Evolutionary conservation across 2,888 invertebrate genomes (phyloP).

Genomic region (Gymnosoma rotundatum): DNA sequence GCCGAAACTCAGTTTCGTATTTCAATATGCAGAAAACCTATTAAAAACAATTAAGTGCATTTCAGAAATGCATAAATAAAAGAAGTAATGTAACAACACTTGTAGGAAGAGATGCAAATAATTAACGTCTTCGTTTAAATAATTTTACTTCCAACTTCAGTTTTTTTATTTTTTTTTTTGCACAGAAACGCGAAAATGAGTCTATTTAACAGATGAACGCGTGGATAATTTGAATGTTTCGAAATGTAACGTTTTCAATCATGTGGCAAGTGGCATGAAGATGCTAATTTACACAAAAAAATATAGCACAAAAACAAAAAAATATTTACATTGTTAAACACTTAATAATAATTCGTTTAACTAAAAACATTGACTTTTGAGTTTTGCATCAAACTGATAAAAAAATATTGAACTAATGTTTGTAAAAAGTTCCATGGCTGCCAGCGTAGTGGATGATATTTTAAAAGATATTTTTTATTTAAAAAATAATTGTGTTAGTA

Average conservation of each 20-base stretch:
- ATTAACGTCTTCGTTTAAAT: slow-evolving; percentile 64
- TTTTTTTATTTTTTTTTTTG: neutral
- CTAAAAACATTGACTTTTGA: neutral
- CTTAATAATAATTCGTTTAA: neutral
- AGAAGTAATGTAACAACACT: slow-evolving; percentile 26
- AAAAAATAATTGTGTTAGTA: slow-evolving; percentile 81
- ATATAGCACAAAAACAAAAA: neutral
- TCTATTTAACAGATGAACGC: slow-evolving; percentile 47
- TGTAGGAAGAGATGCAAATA: slow-evolving; percentile 69
- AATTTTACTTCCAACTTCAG: slow-evolving; percentile 21
- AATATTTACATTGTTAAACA: neutral
- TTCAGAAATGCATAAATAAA: slow-evolving; percentile 22
- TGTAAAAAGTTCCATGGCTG: slow-evolving; percentile 81
- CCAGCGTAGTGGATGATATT: slow-evolving; percentile 79
- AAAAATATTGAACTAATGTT: slow-evolving; percentile 77
- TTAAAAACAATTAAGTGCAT: slow-evolving; percentile 38
- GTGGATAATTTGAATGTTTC: slow-evolving; percentile 52
- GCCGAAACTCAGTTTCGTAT: slow-evolving; percentile 37
- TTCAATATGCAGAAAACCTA: slow-evolving; percentile 4
- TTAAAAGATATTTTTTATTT: slow-evolving; percentile 80
- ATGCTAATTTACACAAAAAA: slow-evolving; percentile 48
- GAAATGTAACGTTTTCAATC: slow-evolving; percentile 33
- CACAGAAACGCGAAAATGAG: slow-evolving; percentile 41
- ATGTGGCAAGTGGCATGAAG: slow-evolving; percentile 26
- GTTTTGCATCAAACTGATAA: neutral